These are phyloP conservation scores for Capra hircus DNA, from an alignment of 2,113 vertebrate species.

Conservation along the genomic window DNA sequence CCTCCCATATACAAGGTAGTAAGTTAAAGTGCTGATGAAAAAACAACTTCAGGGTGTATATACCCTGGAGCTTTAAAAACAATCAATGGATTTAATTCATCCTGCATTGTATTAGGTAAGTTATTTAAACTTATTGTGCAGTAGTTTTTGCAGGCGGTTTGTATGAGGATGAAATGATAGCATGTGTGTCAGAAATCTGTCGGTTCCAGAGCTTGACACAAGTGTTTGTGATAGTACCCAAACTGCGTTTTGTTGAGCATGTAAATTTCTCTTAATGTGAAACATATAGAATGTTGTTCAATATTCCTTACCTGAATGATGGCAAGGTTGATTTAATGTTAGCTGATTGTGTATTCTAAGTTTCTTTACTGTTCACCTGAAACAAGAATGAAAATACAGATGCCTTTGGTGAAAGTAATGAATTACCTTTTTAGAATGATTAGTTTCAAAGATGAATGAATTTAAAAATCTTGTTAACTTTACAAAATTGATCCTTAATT, in stretches of 20 bases:
- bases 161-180: background rate
- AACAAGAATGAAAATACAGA: background rate
- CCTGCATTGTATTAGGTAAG: background rate
- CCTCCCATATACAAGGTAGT: background rate
- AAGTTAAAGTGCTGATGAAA: background rate
- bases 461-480: slow-evolving; percentile 22
- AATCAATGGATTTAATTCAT: background rate
- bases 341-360: background rate
- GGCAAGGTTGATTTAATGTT: background rate
- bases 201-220: background rate
- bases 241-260: background rate
- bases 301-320: background rate
- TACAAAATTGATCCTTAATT: background rate
- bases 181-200: background rate
- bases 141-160: background rate
- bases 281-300: background rate
- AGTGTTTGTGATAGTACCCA: background rate
- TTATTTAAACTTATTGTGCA: background rate
- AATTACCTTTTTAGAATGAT: background rate
- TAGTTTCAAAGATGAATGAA: background rate
- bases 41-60: background rate
- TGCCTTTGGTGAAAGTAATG: background rate
- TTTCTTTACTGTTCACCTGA: background rate
- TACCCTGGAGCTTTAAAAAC: background rate
- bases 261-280: background rate